Base-by-base conservation (phyloP, 2,113 vertebrate genomes). In the Ceuthmochares aereus region DNA sequence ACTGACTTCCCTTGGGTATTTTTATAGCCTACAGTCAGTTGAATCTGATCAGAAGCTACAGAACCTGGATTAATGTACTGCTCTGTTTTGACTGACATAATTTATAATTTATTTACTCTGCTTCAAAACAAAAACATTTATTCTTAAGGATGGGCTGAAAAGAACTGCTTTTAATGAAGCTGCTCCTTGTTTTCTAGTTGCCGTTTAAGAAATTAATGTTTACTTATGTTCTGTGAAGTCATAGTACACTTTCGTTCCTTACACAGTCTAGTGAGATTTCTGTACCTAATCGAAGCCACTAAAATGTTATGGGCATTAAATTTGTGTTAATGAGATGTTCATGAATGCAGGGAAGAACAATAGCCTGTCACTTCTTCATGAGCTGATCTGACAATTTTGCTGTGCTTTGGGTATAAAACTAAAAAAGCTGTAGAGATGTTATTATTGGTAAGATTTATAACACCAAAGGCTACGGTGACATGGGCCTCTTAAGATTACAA, bases 311-410 rank as follows among this genome's bases (percentile, higher is more conserved):
- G 73, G 79, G 42, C 79, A 95, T 95, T 97, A 96, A 81, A 97
- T 97, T 94, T 97, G 86, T 94, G 95, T 92, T 97, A 97, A 96
- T 96, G 89, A 95, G 64, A 79, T 95, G 74, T 64, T 96, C 70
- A 88, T 87, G 95, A 90, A 96, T 95, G 95, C 93, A 88, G 87
- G 93, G 78, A 92, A 96, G 96, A 98, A 96, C 95, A 96, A 95
- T 95, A 93, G 87, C 91, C 84, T 96, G 95, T 95, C 93, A 96
- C 94, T 97, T 97, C 91, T 94, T 96, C 84, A 85, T 95, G 91
- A 94, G 95, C 75, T 96, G 90, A 96, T 97, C 85, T 87, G 95
- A 96, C 94, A 97, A 89, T 96, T 98, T 97, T 97, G 55, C 74
- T 96, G 79, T 94, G 90, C 86, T 87, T 95, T 93, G 55, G 83